These are phyloP conservation scores for Odobenus rosmarus DNA, from an alignment of 2,113 vertebrate genomes.

Conservation along the genomic window DNA sequence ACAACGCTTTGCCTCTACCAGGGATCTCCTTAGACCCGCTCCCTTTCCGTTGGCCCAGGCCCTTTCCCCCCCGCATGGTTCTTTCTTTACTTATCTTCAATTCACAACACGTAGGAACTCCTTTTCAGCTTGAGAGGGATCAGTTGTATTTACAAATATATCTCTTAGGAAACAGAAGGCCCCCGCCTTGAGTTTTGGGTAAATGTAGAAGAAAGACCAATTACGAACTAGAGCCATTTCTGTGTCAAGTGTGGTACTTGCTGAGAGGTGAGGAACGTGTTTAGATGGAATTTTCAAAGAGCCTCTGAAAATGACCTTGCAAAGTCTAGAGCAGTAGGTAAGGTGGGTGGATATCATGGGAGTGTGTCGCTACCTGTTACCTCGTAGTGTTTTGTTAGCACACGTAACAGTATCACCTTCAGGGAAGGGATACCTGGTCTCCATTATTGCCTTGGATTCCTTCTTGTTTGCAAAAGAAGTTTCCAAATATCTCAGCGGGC, in stretches of 20 bases:
- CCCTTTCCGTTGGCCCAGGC: background rate
- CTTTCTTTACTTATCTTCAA: background rate
- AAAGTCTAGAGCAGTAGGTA: background rate
- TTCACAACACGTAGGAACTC: background rate
- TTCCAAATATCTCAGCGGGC: rapidly evolving
- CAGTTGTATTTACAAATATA: background rate
- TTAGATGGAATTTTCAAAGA: background rate
- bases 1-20: rapidly evolving
- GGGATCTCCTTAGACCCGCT: no score
- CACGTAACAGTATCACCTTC: background rate
- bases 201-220: background rate
- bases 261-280: background rate
- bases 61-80: background rate
- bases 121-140: background rate
- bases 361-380: background rate
- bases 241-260: background rate
- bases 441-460: background rate
- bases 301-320: background rate
- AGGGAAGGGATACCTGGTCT: background rate
- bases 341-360: rapidly evolving
- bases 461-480: background rate
- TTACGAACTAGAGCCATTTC: background rate
- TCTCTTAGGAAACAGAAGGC: background rate
- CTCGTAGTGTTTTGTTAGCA: background rate
- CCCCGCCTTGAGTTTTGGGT: background rate